Base-by-base conservation (phyloP, 2,888 invertebrate species). In the Hydrotaea cyrtoneurina region DNA sequence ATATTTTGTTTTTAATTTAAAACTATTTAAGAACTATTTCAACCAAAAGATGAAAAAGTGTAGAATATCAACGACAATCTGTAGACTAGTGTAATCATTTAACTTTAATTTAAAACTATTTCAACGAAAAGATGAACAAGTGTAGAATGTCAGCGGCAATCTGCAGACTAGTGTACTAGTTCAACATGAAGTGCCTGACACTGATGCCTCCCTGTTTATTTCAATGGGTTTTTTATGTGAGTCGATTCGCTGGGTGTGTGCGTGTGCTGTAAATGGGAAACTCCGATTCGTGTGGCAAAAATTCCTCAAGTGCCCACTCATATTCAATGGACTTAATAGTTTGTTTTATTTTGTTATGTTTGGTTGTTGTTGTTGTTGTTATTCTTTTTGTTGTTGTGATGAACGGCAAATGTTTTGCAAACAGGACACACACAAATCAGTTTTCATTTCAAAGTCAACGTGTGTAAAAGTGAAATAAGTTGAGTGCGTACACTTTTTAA, bases 81-180 rank as follows among this genome's bases (percentile, higher is more conserved):
- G n/a, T n/a, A n/a, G n/a, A n/a, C n/a, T n/a, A n/a, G n/a, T n/a
- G n/a, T n/a, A n/a, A n/a, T n/a, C n/a, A n/a, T n/a, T n/a, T n/a
- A n/a, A n/a, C n/a, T n/a, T n/a, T n/a, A n/a, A n/a, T n/a, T n/a
- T n/a, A n/a, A n/a, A n/a, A n/a, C n/a, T n/a, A n/a, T n/a, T n/a
- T n/a, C n/a, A n/a, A n/a, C n/a, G n/a, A n/a, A 7, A 31, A 31
- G 7, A 31, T 31, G 31, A 31, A 31, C 31, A 31, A 31, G n/a
- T 83, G 74, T 79, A 36, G 64, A 55, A 57, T 71, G 62, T 81
- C n/a, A 80, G 46, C 55, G n/a, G 7, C 31, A 31, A 31, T 4
- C 31, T 31, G 31, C 7, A 2, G 31, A 2, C 7, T 31, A 31
- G 31, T 31, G 84, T 72, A 74, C 79, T 82, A 74, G 46, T 43